These are phyloP conservation scores for Eumaeus atala DNA, from an alignment of 1,140 invertebrate genomes.

Conservation along the genomic window DNA sequence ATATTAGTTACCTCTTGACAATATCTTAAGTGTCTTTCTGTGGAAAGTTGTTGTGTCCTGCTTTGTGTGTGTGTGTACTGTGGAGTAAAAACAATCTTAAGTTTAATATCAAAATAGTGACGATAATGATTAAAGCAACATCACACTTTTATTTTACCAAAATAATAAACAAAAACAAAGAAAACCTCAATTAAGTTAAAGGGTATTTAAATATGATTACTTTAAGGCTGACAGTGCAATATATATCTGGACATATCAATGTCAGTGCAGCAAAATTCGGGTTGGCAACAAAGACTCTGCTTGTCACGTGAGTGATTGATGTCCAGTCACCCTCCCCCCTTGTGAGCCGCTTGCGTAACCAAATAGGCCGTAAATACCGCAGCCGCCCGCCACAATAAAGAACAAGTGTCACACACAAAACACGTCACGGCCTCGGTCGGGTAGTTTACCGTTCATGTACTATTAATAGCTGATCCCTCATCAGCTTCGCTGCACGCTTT, in stretches of 20 bases:
- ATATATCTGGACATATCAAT: conserved; percentile 14
- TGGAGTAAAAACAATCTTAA: no score
- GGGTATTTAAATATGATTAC: neutral
- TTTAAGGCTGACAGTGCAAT: conserved; percentile 6
- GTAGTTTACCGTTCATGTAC: conserved; percentile 11
- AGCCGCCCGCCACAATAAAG: conserved; percentile 27
- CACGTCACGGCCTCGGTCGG: conserved; percentile 4
- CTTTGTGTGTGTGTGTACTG: no score
- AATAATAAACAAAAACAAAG: no score
- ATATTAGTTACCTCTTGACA: no score
- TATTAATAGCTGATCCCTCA: conserved; percentile 1
- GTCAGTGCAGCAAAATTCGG: conserved; percentile 30
- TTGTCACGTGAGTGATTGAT: conserved; percentile 42
- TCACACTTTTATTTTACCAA: no score
- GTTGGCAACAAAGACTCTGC: conserved; percentile 35
- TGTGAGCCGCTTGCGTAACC: conserved; percentile 30
- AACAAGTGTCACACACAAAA: conserved; percentile 23
- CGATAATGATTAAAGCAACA: no score
- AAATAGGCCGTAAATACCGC: conserved; percentile 40
- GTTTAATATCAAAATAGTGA: no score
- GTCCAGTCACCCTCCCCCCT: conserved; percentile 28
- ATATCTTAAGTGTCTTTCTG: no score
- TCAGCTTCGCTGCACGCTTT: no score
- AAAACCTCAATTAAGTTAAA: no score
- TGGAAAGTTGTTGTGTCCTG: no score